Conservation (phyloP, 2,113 vertebrate genomes). For the Rafetus swinhoei region DNA sequence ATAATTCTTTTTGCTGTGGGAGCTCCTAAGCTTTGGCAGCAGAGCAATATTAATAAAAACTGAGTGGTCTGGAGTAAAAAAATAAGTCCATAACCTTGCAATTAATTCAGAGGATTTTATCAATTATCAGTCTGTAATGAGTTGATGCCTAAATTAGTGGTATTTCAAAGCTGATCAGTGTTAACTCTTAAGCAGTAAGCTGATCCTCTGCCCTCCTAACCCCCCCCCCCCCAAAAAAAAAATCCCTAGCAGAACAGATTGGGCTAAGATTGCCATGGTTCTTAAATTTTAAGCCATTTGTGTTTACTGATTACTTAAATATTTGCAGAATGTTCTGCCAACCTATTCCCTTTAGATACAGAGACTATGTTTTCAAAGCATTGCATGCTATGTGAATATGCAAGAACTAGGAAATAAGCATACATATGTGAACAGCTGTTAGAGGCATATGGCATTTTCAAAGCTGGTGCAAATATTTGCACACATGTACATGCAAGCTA, state of each 20-base stretch:
- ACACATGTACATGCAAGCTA: background rate
- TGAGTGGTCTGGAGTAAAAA: slow-evolving; percentile 45
- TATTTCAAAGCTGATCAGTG: slow-evolving; percentile 13
- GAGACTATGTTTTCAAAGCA: slow-evolving; percentile 7
- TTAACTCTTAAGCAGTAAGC: background rate
- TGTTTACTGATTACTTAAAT: slow-evolving; percentile 31
- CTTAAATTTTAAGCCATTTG: slow-evolving; percentile 6
- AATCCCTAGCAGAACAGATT: background rate
- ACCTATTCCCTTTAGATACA: slow-evolving; percentile 19
- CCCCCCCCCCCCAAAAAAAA: too few relatives aligned
- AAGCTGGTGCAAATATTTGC: slow-evolving; percentile 57
- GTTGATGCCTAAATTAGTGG: background rate
- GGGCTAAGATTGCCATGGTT: background rate
- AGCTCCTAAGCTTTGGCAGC: slow-evolving; percentile 44
- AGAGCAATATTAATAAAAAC: slow-evolving; percentile 37
- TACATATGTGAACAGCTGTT: slow-evolving; percentile 11
- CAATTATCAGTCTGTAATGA: slow-evolving; percentile 36
- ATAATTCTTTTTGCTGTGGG: slow-evolving; percentile 16
- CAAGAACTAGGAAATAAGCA: background rate
- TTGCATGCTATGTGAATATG: slow-evolving; percentile 21
- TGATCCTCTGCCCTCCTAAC: background rate
- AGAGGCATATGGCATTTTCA: slow-evolving; percentile 39
- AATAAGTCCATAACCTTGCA: slow-evolving; percentile 31
- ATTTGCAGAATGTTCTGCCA: slow-evolving; percentile 37
- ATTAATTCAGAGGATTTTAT: slow-evolving; percentile 52